These are phyloP conservation scores for Diloba caeruleocephala DNA, from an alignment of 2,888 invertebrate genomes.

Conservation along the genomic window DNA sequence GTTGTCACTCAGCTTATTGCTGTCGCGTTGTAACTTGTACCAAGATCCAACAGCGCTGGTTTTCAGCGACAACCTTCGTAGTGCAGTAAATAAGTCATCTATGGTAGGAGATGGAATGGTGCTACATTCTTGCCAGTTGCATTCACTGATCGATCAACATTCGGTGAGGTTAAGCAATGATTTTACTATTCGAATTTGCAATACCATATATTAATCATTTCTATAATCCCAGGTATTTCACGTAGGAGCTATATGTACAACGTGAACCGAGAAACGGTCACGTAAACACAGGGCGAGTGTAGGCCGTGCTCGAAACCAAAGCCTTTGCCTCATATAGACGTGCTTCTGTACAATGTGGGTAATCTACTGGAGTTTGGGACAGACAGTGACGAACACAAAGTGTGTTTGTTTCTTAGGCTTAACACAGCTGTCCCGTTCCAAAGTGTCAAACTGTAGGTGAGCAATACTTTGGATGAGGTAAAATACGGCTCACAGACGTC, in stretches of 20 bases:
- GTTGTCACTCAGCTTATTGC: too few species aligned
- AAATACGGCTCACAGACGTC: too few species aligned
- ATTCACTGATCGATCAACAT: not conserved
- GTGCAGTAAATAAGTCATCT: too few species aligned
- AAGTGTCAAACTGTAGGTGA: too few species aligned
- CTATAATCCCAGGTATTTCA: not conserved
- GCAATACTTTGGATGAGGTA: constrained; percentile 26
- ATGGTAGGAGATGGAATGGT: too few species aligned
- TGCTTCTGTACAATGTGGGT: constrained; percentile 1
- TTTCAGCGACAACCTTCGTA: too few species aligned
- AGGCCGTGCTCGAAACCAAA: constrained; percentile 7
- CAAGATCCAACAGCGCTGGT: too few species aligned
- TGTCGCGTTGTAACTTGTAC: too few species aligned
- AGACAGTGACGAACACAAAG: constrained; percentile 6
- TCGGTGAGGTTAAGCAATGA: too few species aligned
- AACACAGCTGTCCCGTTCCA: not conserved
- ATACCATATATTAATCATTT: constrained; percentile 4
- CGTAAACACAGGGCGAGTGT: constrained; percentile 1
- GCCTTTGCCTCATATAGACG: constrained; percentile 8
- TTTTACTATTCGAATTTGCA: too few species aligned
- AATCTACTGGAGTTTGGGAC: constrained; percentile 1
- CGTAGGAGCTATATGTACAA: constrained; percentile 22
- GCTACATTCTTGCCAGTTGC: too few species aligned
- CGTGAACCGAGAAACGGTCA: constrained; percentile 4
- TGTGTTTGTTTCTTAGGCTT: constrained; percentile 9